Evolutionary conservation across 2,888 invertebrate species (phyloP).

Genomic region (Dorcus parallelipipedus): DNA sequence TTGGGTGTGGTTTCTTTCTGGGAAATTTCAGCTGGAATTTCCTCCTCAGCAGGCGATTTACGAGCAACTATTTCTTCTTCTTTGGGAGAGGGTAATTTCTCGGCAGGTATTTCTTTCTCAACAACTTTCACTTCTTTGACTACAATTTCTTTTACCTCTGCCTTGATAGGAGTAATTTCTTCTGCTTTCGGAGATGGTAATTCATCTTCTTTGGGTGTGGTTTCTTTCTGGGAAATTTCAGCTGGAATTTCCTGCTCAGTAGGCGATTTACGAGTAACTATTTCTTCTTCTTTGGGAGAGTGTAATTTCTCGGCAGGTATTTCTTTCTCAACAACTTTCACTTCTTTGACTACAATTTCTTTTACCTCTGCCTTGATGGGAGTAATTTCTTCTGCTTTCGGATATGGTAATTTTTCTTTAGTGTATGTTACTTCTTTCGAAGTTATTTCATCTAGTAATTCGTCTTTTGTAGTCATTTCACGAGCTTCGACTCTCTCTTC

Average conservation of each 20-base stretch:
- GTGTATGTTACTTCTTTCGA: too few species aligned
- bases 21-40: conserved; percentile 8
- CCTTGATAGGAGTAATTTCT: neutral
- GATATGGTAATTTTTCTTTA: too few species aligned
- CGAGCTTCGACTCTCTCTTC: too few species aligned
- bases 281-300: neutral
- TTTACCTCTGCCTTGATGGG: neutral
- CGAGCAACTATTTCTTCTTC: too few species aligned
- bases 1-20: conserved; percentile 3
- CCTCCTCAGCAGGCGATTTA: conserved; percentile 1
- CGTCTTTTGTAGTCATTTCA: too few species aligned
- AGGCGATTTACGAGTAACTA: neutral
- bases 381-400: neutral
- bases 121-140: neutral
- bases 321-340: neutral
- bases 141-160: conserved; percentile 4
- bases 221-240: too few species aligned
- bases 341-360: too few species aligned
- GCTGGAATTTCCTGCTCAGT: neutral
- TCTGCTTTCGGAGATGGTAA: neutral
- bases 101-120: conserved; percentile 5
- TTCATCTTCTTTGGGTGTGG: neutral
- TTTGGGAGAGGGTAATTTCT: conserved; percentile 10
- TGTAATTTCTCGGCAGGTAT: conserved; percentile 1
- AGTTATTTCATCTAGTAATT: too few species aligned